A percentile compares a stretch with the other conserved stretches of the same genome.
Conservation (phyloP, 2,113 vertebrate genomes). For the Coptodon bakossiorum region DNA sequence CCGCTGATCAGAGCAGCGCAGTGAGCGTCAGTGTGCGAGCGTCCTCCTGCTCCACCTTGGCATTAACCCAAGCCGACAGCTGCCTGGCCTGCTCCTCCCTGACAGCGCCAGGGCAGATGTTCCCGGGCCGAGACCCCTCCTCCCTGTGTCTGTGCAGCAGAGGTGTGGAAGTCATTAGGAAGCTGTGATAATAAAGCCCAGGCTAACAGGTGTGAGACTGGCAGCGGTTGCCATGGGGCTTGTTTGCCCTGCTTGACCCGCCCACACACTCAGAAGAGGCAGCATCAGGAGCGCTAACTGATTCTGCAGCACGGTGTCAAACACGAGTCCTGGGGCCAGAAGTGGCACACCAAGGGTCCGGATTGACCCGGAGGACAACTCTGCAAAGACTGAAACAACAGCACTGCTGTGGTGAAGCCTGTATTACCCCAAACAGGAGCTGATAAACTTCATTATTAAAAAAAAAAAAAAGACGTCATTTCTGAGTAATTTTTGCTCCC, state of each 20-base stretch:
- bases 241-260: background rate
- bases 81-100: background rate
- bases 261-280: background rate
- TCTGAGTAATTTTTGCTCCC: background rate
- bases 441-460: background rate
- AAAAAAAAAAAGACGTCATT: background rate
- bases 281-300: background rate
- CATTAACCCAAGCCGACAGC: conserved; percentile 27
- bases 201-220: background rate
- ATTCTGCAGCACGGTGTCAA: background rate
- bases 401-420: background rate
- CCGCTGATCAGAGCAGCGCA: background rate
- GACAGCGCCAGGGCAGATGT: conserved; percentile 29
- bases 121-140: background rate
- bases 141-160: background rate
- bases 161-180: conserved; percentile 21
- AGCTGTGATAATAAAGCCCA: background rate
- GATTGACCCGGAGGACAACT: too few relatives aligned
- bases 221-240: background rate
- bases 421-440: background rate
- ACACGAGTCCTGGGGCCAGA: background rate
- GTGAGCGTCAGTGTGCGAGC: background rate
- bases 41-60: background rate
- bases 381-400: background rate
- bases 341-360: background rate